Base-by-base conservation (phyloP, 1,140 invertebrate species). In the Drosophila truncata region DNA sequence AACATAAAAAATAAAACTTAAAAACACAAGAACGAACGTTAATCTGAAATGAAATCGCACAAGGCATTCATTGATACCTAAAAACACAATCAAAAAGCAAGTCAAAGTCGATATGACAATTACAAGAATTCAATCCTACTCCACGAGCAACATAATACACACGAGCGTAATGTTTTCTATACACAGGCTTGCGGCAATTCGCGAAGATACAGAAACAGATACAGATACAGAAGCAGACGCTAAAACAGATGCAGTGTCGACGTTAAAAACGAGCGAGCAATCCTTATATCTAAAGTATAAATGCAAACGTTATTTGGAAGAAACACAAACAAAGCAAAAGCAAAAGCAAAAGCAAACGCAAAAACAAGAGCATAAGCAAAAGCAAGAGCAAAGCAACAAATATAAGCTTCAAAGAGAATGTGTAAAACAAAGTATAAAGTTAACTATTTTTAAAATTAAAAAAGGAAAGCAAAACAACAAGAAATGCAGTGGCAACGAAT, bases 381-480 rank as follows among this genome's bases (percentile, higher is more conserved):
- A 41, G 31, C 42, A 63, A 41, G n/a, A 44, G 25, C 41, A 64
- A 42, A 31, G 52, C 52, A 55, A 46, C 47, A 85, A 52, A 65
- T 31, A 46, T 55, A 50, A 50, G 49, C 29, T 65, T 65, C 57
- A 42, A 66, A 47, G 44, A 80, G 63, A 65, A 76, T 67, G 77
- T 84, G 64, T 81, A 83, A 87, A 78, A 87, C 84, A 87, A 87
- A 87, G 84, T 83, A 87, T 88, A 87, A 87, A 87, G 84, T 87
- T 87, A 87, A 87, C 84, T 87, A 87, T 87, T 87, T 87, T 88
- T 87, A 88, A 88, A 85, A 47, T 47, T 79, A 65, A 61, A 78
- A 74, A 64, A 20, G 4, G 4, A 54, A 35, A 16, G 47, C n/a
- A 54, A 54, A 74, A 54, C 25, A 55, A 64, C 18, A 80, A 52